Conservation (phyloP, 2,888 invertebrate species). For the Andrena haemorrhoa region DNA sequence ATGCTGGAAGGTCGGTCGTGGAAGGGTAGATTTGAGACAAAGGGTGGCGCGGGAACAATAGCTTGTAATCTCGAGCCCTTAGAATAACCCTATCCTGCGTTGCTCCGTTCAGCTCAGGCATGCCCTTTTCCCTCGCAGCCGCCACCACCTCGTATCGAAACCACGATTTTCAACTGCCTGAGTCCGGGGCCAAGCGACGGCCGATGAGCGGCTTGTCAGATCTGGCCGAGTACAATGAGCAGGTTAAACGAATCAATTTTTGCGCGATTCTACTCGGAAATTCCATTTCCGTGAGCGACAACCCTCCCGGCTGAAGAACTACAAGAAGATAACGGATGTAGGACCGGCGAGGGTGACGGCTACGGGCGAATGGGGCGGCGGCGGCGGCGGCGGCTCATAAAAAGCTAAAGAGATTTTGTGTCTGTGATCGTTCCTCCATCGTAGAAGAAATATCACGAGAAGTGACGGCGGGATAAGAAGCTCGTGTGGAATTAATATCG, state of each 20-base stretch:
- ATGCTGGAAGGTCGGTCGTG: constrained; percentile 54
- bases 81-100: constrained; percentile 77
- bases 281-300: constrained; percentile 77
- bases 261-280: constrained; percentile 78
- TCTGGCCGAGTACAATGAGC: constrained; percentile 76
- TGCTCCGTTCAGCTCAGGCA: constrained; percentile 67
- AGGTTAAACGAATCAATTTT: constrained; percentile 84
- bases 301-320: constrained; percentile 41
- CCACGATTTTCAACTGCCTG: constrained; percentile 62
- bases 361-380: constrained; percentile 28
- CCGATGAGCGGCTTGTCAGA: constrained; percentile 71
- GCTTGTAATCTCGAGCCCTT: constrained; percentile 84
- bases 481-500: constrained; percentile 64
- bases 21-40: constrained; percentile 82
- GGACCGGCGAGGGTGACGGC: constrained; percentile 45
- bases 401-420: constrained; percentile 66
- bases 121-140: constrained; percentile 60
- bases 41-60: constrained; percentile 82
- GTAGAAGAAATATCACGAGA: constrained; percentile 47
- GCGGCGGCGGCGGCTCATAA: constrained; percentile 59
- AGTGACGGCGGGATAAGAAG: constrained; percentile 57
- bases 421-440: constrained; percentile 45
- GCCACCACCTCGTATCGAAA: constrained; percentile 52
- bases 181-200: constrained; percentile 24
- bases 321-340: constrained; percentile 57